Evolutionary conservation across 1,140 invertebrate species (phyloP), one percentile per base, ranked within the genome.

Genomic region (Nasonia longicornis): DNA sequence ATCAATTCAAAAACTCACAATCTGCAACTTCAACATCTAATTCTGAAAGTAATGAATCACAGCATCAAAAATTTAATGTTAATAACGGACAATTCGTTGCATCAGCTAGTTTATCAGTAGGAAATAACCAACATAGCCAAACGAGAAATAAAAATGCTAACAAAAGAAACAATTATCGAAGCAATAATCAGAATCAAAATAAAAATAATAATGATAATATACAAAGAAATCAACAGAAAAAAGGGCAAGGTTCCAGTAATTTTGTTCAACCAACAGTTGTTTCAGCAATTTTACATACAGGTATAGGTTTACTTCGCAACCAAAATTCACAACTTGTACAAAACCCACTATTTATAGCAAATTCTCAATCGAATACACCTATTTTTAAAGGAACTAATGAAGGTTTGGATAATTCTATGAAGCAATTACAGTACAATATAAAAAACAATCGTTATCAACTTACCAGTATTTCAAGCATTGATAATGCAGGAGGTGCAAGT

Each of bases 371-470:
- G 26, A 85, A 84, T 80, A 31, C 86, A 16, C 84, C 87, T 83
- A 82, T 88, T 52, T 67, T 83, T 8, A 85, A 88, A 84, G 83
- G 84, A 58, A 81, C 85, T 10, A 87, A 87, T 31, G 84, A 87
- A 2, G 86, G 86, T 3, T 84, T 86, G 7, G 85, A 87, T 38
- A 87, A 87, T 75, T 84, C 86, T 12, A 85, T 87, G 80, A 85
- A 87, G n/a, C 86, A 89, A 48, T 73, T 87, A 16, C 87, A 89
- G 66, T 70, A 85, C 11, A 86, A 89, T 73, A 83, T 87, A 72
- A 84, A 85, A 74, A 86, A 83, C 35, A 87, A 85, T 77, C 85
- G 87, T 20, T 74, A 64, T 75, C 71, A 85, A 75, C 63, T 14
- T 77, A 0, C 69, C 84, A 8, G 48, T 73, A 20, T 20, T 79